Percentiles rank a stretch among this genome's conserved stretches.
These are phyloP conservation scores for Eilema sororculum DNA, from an alignment of 2,888 invertebrate species.

Conservation along the genomic window DNA sequence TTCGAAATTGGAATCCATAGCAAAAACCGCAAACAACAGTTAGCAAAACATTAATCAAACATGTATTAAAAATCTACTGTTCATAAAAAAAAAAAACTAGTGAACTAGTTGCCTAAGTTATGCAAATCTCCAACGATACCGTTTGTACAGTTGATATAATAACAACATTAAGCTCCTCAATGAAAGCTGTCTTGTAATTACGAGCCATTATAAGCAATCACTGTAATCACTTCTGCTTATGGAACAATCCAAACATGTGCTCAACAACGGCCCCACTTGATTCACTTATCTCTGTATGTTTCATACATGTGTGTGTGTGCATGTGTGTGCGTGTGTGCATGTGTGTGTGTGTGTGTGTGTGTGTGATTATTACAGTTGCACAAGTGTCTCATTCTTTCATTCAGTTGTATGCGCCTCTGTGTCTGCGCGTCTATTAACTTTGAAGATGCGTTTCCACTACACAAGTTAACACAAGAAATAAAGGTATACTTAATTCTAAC, in stretches of 20 bases:
- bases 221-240: background rate
- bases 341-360: constrained; percentile 5
- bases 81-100: background rate
- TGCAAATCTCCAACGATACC: background rate
- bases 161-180: constrained; percentile 4
- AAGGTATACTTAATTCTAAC: background rate
- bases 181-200: constrained; percentile 8
- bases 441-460: constrained; percentile 49
- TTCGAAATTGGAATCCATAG: background rate
- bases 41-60: background rate
- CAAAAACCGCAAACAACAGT: background rate
- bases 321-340: background rate
- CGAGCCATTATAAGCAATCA: constrained; percentile 1
- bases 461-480: constrained; percentile 5
- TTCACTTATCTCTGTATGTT: constrained; percentile 4
- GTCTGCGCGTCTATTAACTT: constrained; percentile 38
- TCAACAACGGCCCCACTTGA: background rate
- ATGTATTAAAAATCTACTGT: background rate
- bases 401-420: constrained; percentile 51
- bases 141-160: background rate
- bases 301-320: background rate
- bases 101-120: constrained; percentile 1
- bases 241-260: background rate
- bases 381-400: constrained; percentile 57
- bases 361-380: constrained; percentile 38